Conservation (phyloP, 1,140 invertebrate genomes). For the Papilio aristodemus region DNA sequence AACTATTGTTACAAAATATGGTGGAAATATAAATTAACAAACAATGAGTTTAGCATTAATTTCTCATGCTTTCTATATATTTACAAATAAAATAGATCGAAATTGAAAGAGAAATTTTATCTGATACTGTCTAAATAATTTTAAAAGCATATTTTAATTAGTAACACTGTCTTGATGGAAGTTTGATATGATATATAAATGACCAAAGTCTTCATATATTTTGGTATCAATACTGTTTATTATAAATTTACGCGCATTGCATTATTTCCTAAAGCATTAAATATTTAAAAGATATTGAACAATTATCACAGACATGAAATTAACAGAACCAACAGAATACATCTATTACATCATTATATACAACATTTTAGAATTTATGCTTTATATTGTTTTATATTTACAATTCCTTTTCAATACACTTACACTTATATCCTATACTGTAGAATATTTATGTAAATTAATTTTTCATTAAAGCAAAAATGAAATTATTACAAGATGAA, state of each 20-base stretch:
- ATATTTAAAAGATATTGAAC: constrained; percentile 37
- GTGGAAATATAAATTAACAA: no score
- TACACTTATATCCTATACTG: constrained; percentile 10
- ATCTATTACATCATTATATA: constrained; percentile 56
- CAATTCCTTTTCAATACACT: constrained; percentile 19
- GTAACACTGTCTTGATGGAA: not conserved
- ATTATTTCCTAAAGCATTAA: constrained; percentile 34
- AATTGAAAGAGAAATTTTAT: not conserved
- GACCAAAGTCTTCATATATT: not conserved
- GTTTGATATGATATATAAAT: not conserved
- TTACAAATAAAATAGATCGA: not conserved
- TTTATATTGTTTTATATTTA: constrained; percentile 49
- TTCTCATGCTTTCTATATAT: not conserved
- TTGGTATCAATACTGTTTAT: no score
- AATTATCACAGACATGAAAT: constrained; percentile 61
- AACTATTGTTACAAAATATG: no score
- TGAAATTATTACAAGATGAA: not conserved
- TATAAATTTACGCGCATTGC: not conserved
- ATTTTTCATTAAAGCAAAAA: not conserved
- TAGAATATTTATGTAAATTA: not conserved
- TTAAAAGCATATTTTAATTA: not conserved
- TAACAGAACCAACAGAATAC: constrained; percentile 49
- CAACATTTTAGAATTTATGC: constrained; percentile 75
- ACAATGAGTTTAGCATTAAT: no score
- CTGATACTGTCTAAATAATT: not conserved